A percentile compares a stretch with the other conserved stretches of the same genome.
These are phyloP conservation scores for Lutjanus campechanus DNA, from an alignment of 2,797 vertebrate species.

Conservation along the genomic window DNA sequence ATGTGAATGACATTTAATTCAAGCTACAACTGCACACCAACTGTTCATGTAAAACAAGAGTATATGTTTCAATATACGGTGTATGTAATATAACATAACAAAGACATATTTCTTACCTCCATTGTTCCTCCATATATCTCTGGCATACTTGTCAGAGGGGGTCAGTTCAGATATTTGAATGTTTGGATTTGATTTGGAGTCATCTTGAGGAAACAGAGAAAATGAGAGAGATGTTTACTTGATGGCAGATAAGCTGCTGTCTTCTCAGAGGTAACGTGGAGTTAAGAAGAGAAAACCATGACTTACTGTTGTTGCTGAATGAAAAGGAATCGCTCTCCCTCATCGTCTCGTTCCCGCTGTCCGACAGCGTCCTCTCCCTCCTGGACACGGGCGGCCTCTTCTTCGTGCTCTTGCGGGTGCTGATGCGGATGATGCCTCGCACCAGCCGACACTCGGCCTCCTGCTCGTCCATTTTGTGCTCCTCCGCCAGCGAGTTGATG, in stretches of 20 bases:
- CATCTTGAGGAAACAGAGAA: constrained; percentile 70
- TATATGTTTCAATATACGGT: not conserved
- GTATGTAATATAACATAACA: not conserved
- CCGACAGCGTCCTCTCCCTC: constrained; percentile 84
- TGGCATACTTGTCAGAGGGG: constrained; percentile 90
- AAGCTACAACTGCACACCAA: not conserved
- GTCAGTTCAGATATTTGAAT: constrained; percentile 96
- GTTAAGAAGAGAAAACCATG: not conserved
- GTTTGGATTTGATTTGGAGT: constrained; percentile 85
- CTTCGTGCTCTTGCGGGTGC: constrained; percentile 91
- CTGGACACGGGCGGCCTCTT: constrained; percentile 47
- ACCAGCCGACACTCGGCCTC: constrained; percentile 95
- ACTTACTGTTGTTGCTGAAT: constrained; percentile 92
- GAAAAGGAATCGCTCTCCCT: constrained; percentile 83
- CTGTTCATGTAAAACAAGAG: not conserved
- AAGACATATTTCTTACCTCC: constrained; percentile 81
- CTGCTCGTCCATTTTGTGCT: constrained; percentile 95
- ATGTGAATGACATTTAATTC: not conserved
- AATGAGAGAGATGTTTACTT: not conserved
- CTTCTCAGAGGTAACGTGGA: not conserved
- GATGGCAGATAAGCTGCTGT: not conserved
- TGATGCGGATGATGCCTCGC: constrained; percentile 96
- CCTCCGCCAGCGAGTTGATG: constrained; percentile 94
- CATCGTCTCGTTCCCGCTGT: constrained; percentile 96
- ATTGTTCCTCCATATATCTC: constrained; percentile 91